Evolutionary conservation across 2,113 vertebrate genomes (phyloP).

Genomic region (Neogale vison): DNA sequence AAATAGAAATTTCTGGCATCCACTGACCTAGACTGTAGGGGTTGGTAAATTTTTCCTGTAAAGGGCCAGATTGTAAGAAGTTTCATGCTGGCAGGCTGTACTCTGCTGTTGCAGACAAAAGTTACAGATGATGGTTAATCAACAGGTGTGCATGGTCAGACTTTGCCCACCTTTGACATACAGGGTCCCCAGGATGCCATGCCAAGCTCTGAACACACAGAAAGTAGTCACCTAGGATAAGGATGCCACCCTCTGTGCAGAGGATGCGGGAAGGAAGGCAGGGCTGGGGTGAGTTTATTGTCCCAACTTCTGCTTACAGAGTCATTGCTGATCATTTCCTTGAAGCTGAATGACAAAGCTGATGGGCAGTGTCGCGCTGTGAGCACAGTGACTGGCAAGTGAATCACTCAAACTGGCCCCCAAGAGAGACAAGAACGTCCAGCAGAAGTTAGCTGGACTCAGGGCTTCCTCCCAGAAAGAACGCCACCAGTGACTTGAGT

Average conservation of each 20-base stretch:
- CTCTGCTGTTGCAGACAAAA: rapidly evolving
- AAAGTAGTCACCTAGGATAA: rapidly evolving
- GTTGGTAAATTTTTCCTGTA: not conserved
- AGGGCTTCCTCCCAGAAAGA: not conserved
- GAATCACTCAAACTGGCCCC: not conserved
- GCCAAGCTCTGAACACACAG: rapidly evolving
- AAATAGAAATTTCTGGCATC: not conserved
- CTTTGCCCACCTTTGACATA: no score
- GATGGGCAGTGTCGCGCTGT: rapidly evolving
- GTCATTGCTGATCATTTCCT: not conserved
- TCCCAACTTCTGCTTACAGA: not conserved
- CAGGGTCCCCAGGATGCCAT: no score
- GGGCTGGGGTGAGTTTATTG: rapidly evolving
- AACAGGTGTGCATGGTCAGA: rapidly evolving
- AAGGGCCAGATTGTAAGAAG: not conserved
- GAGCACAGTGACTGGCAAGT: not conserved
- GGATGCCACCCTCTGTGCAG: not conserved
- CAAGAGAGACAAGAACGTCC: no score
- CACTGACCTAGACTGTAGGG: no score
- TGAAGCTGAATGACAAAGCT: not conserved
- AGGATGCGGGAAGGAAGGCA: not conserved
- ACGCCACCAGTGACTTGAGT: rapidly evolving
- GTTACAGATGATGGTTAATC: rapidly evolving
- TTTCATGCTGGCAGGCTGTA: no score
- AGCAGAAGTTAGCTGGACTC: rapidly evolving